Conservation (phyloP, 2,888 invertebrate species). For the Cephus nigrinus region DNA sequence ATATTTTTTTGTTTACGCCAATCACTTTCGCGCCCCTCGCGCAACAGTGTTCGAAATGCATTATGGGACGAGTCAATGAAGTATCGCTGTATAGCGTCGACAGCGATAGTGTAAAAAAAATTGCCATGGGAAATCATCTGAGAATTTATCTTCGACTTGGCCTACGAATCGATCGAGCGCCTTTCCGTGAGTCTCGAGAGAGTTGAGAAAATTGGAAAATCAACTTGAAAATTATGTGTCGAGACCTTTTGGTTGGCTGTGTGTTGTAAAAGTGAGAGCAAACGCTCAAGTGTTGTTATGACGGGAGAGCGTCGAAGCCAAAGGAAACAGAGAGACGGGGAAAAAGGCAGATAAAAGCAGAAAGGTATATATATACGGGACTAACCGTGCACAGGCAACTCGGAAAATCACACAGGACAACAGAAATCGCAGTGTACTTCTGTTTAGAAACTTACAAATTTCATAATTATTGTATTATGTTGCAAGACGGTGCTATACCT, state of each 20-base stretch:
- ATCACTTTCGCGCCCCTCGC: neutral
- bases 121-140: neutral
- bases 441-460: constrained; percentile 65
- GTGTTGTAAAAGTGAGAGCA: constrained; percentile 39
- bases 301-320: neutral
- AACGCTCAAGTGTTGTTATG: neutral
- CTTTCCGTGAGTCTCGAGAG: neutral
- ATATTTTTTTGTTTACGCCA: neutral
- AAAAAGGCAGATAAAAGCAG: neutral
- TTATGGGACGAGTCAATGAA: neutral
- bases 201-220: neutral
- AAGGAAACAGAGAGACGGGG: neutral
- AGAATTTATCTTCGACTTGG: neutral
- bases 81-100: neutral
- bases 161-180: neutral
- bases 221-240: neutral
- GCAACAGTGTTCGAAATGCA: neutral
- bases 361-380: neutral
- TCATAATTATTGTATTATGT: constrained; percentile 65
- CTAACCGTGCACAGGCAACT: neutral
- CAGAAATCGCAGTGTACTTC: constrained; percentile 34
- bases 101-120: neutral
- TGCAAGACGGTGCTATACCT: constrained; percentile 53
- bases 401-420: constrained; percentile 15
- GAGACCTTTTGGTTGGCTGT: neutral